Conservation (phyloP, 2,113 vertebrate species). For the Scolopax mira region DNA sequence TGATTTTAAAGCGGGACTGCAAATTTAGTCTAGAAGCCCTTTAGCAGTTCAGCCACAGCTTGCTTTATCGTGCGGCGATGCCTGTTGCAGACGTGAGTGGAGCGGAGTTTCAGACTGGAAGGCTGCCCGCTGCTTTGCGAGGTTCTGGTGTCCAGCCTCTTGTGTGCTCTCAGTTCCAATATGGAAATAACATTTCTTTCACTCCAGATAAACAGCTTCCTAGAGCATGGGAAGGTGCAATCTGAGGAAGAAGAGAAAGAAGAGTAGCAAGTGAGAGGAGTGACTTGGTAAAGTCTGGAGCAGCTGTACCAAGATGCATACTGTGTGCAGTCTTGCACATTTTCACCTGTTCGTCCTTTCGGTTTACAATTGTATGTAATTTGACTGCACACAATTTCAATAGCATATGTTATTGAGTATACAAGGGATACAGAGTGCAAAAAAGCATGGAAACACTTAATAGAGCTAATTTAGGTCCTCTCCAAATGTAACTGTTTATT, state of each 20-base stretch:
- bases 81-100: not conserved
- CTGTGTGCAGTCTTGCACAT: not conserved
- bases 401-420: not conserved
- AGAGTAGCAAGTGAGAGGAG: not conserved
- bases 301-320: not conserved
- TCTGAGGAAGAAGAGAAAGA: not conserved
- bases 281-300: not conserved
- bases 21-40: not conserved
- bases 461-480: not conserved
- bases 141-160: conserved; percentile 8
- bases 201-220: not conserved
- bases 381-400: not conserved
- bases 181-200: not conserved
- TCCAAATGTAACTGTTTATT: conserved; percentile 15
- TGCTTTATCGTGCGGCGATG: not conserved
- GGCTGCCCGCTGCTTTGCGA: not conserved
- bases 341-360: not conserved
- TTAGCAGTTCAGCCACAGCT: not conserved
- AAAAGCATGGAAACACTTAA: not conserved
- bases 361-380: not conserved
- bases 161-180: not conserved
- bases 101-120: not conserved
- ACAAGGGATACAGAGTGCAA: not conserved
- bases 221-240: not conserved
- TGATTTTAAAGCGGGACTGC: not conserved